Percentiles rank a stretch among this genome's conserved stretches.
phyloP scores from a whole-genome alignment of 2,797 vertebrate species.

The Rachycentron canadum region DNA sequence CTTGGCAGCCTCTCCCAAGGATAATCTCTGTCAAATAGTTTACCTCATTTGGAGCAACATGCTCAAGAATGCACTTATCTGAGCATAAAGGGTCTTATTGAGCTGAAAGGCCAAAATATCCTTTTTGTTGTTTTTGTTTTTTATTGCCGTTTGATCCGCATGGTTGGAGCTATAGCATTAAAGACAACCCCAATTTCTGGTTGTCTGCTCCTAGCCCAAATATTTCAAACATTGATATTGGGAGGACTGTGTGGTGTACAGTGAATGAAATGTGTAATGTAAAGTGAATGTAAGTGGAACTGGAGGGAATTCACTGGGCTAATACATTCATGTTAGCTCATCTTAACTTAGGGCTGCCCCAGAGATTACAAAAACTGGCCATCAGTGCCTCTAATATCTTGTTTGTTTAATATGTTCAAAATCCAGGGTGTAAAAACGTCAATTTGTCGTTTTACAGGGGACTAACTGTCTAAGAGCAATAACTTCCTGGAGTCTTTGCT shows the following conservation, averaged over 20 bases:
- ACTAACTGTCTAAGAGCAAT: not conserved
- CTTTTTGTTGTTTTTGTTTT: constrained; percentile 10
- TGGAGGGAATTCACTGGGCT: too few species aligned
- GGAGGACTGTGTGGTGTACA: not conserved
- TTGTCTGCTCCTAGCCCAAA: not conserved
- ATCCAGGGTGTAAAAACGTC: not conserved
- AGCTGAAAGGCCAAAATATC: constrained; percentile 14
- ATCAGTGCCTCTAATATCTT: not conserved
- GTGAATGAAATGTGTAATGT: not conserved
- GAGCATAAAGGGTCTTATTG: constrained; percentile 24
- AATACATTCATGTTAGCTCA: not conserved
- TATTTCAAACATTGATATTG: not conserved
- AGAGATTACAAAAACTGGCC: not conserved
- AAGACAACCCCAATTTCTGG: not conserved
- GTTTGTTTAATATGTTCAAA: not conserved
- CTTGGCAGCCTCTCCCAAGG: constrained; percentile 51
- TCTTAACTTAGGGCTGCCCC: not conserved
- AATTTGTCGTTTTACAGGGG: not conserved
- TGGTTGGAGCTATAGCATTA: not conserved
- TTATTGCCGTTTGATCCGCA: not conserved
- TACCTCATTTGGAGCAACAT: constrained; percentile 53
- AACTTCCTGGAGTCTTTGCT: not conserved
- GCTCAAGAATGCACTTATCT: constrained; percentile 30
- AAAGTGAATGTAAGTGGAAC: not conserved
- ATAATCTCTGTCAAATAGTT: constrained; percentile 68